Evolutionary conservation across 2,797 vertebrate genomes (phyloP), one percentile per base, ranked within the genome.

Genomic region (Distichodus sexfasciatus): DNA sequence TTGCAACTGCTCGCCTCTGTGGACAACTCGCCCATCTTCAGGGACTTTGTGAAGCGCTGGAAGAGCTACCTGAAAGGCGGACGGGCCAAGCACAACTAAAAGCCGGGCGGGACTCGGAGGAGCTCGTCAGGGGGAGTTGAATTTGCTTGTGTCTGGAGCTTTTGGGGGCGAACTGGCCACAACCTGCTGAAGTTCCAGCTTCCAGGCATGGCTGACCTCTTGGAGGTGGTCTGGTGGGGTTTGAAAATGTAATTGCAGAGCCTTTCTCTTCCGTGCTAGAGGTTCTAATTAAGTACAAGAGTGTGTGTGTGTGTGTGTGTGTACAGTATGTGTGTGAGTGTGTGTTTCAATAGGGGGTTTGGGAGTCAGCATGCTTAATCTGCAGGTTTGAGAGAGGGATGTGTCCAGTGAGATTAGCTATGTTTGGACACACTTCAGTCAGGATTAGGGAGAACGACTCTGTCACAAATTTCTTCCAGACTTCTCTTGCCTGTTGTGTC

Each of bases 11-110:
- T 99, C 65, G 91, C 88, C 28, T 94, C 95, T 47, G 84, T 99
- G 0, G 94, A 99, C 9, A 92, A 90, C 68, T 79, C 95, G 0
- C 91, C 94, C 24, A 19, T 99, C 84, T 99, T 99, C 86, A 95
- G 81, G 82, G 97, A 99, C 35, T 95, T 96, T 28, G 85, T 94
- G 60, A 95, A 91, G 82, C 87, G 97, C 72, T 99, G 97, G 97
- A 99, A 97, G 82, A 95, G 91, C 81, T 98, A 99, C 88, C 91
- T 99, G 72, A 93, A 95, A 63, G 97, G 97, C 33, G 90, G 92
- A 6, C 85, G 94, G 77, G 97, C 97, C 60, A 99, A 99, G 93
- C 97, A 99, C 94, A 99, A 99, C 89, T 99, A 90, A 90, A 90
- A 80, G 75, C 15, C 43, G 15, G n/a, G 67, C 35, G 65, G 57